Base-by-base conservation (phyloP, 2,113 vertebrate species). In the Pterocles burchelli region DNA sequence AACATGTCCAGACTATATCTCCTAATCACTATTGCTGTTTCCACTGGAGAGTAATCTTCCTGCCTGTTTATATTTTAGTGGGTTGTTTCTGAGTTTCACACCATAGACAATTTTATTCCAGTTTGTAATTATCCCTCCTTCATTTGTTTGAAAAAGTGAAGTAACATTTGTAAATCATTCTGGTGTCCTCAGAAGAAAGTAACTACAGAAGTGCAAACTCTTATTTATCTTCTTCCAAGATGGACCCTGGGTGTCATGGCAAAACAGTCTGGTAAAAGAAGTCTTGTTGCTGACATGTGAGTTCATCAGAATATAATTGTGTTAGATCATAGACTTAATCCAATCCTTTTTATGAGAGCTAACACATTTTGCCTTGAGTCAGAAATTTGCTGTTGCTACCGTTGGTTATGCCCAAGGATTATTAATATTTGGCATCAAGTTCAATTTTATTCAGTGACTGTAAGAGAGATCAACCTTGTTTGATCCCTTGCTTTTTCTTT, bases 391-490 rank as follows among this genome's bases (percentile, higher is more conserved):
- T 92, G 25, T 93, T 94, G 34, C 70, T 82, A 61, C 45, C 46
- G 79, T n/a, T 90, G 90, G 58, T 94, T 93, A 62, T 79, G 67
- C 65, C 85, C n/a, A 86, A 91, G 52, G 77, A 72, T 95, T 87
- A 81, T 92, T 96, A 94, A 96, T 95, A 95, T 89, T 94, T 96
- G 88, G 76, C 14, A 11, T 83, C 80, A 88, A 91, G 74, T 92
- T 95, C 66, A 87, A 55, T 93, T 95, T 93, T 87, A 92, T 95
- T 91, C 82, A 52, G 66, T 95, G 66, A 77, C 67, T 92, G 71
- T 94, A 95, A 80, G 66, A 78, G 66, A 95, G 36, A 87, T 85
- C 80, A 88, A 62, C 71, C 63, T 96, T 95, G 59, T 90, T 94
- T 95, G 77, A 94, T 89, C 83, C 63, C 63, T 95, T 85, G 38